Base-by-base conservation (phyloP, 2,113 vertebrate genomes). In the Chroicocephalus ridibundus region DNA sequence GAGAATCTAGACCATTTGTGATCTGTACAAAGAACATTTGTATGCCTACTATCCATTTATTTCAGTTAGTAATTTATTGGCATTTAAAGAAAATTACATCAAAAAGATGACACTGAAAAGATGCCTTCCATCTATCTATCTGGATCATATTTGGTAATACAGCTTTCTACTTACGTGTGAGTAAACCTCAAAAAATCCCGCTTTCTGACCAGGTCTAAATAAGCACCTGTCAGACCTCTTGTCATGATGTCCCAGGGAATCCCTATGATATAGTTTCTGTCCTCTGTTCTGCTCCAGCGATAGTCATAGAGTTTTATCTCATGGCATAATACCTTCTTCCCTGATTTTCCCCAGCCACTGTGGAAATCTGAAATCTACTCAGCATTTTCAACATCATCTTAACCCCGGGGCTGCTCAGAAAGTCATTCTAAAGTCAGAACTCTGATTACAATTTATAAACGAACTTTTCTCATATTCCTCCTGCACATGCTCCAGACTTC, bases 101-200 rank as follows among this genome's bases (percentile, higher is more conserved):
- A 77, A 83, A 89, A 86, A 82, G 36, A 32, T 46, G 6, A 29
- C 19, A 42, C 18, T 55, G 69, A 68, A 94, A 86, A 93, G 58
- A 42, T 61, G 46, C 15, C 69, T 81, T 58, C 15, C 36, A 14
- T 58, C 49, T 34, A 27, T 46, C 51, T 81, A 36, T 36, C 18
- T 0, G 0, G 52, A 38, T 40, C 7, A 9, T 31, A 72, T 17
- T 54, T 36, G 16, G 9, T 42, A 83, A 77, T 15, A 40, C 5
- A 85, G 20, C 25, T 64, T 89, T 72, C 61, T 89, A 52, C 18
- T 75, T 66, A 24, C 1, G 5, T 47, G 3, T 75, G 31, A 60
- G 22, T 40, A 78, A 83, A 81, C 44, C 40, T 78, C 38, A 55
- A 81, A 81, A 86, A 60, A 29, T 81, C 29, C 13, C 25, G 68